Percentiles rank a stretch among this genome's conserved stretches.
These are phyloP conservation scores for Ooceraea biroi DNA, from an alignment of 1,140 invertebrate genomes.

Conservation along the genomic window DNA sequence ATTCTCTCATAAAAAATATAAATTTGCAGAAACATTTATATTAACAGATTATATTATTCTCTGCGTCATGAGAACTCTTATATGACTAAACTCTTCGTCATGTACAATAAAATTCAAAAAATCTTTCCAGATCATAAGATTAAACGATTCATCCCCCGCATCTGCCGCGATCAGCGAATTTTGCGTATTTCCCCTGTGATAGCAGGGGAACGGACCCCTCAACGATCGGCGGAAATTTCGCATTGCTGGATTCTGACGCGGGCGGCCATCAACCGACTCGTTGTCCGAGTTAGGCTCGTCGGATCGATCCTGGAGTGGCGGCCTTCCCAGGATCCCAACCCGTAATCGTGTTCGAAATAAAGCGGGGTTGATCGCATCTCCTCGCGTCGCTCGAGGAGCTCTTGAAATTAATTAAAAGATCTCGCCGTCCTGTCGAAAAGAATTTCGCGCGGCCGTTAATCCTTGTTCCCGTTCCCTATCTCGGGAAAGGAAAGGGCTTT, in stretches of 20 bases:
- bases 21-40: no score
- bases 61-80: no score
- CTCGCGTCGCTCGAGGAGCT: not conserved
- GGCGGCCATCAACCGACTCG: not conserved
- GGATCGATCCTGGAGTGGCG: conserved; percentile 25
- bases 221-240: conserved; percentile 7
- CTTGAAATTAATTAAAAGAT: conserved; percentile 40
- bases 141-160: no score
- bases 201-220: not conserved
- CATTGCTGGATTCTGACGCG: conserved; percentile 17
- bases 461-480: not conserved
- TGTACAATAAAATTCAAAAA: no score
- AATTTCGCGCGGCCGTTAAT: conserved; percentile 24
- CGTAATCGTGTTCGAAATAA: no score
- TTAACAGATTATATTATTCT: no score
- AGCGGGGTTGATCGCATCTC: no score
- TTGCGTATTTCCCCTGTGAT: not conserved
- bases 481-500: not conserved
- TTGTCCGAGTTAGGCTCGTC: conserved; percentile 17
- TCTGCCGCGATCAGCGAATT: conserved; percentile 6
- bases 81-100: no score
- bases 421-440: conserved; percentile 21
- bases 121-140: no score
- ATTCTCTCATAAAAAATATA: no score
- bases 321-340: no score